Conservation (phyloP, 2,888 invertebrate genomes). For the Agrochola lychnidis region DNA sequence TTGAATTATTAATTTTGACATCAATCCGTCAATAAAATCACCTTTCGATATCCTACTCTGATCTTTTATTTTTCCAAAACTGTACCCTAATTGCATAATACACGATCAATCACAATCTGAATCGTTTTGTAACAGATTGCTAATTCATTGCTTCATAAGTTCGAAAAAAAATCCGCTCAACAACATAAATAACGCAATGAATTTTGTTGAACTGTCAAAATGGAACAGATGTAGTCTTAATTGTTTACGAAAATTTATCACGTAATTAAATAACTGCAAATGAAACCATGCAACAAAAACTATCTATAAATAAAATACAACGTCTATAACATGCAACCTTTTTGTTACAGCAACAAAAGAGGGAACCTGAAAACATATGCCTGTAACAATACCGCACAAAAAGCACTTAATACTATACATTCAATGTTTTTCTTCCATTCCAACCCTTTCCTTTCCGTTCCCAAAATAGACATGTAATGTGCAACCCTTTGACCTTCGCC, state of each 20-base stretch:
- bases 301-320: slow-evolving; percentile 1
- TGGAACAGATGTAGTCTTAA: too few relatives aligned
- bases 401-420: slow-evolving; percentile 51
- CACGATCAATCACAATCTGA: too few relatives aligned
- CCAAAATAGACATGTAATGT: slow-evolving; percentile 43
- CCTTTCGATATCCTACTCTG: background rate
- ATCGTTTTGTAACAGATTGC: too few relatives aligned
- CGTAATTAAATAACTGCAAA: background rate
- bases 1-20: background rate
- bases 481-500: slow-evolving; percentile 50
- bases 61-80: background rate
- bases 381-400: slow-evolving; percentile 54
- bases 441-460: slow-evolving; percentile 37
- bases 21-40: background rate
- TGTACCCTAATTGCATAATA: too few relatives aligned
- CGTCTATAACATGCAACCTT: slow-evolving; percentile 20
- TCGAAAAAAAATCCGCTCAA: too few relatives aligned
- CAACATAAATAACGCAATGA: too few relatives aligned
- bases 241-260: too few relatives aligned
- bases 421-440: slow-evolving; percentile 44
- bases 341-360: slow-evolving; percentile 40
- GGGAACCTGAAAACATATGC: slow-evolving; percentile 28
- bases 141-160: too few relatives aligned
- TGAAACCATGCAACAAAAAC: background rate
- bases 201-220: too few relatives aligned